Base-by-base conservation (phyloP, 2,888 invertebrate genomes). In the Chrysolina americana region DNA sequence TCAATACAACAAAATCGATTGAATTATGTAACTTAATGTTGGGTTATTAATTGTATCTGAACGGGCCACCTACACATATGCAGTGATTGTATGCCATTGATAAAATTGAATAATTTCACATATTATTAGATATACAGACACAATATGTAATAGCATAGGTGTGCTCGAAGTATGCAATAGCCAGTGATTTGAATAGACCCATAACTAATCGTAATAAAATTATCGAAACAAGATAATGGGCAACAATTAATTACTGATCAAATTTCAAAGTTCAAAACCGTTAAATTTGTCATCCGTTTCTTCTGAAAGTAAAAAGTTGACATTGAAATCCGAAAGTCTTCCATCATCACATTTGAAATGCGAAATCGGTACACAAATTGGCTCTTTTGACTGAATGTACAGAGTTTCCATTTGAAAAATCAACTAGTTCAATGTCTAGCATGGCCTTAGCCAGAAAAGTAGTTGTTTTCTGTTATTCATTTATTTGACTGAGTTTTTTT, bases 81-180 rank as follows among this genome's bases (percentile, higher is more conserved):
- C 23, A 11, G 19, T 28, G 59, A 59, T 28, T 59, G 36, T 59
- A 13, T n/a, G 15, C 59, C 36, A 15, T 59, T 36, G 59, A 59
- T 59, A 59, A 28, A 59, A 10, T 17, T 23, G 36, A 59, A 28
- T 59, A 23, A 59, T 59, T 59, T 15, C n/a, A 9, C 59, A n/a
- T 59, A 59, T 23, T 53, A 13, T 59, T 28, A 17, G 3, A 59
- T 59, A 59, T 59, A 36, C 28, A 6, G 28, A 59, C 5, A 53
- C 8, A 28, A 59, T 59, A 59, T 59, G 28, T n/a, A 23, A 59
- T 59, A 59, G 36, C 28, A 59, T 28, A 36, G 59, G 59, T 59
- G 59, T 36, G 59, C 23, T 59, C 28, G 17, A 28, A 8, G 28
- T 59, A n/a, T 28, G 28, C 15, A 59, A 59, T 59, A 36, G 36